A percentile compares a stretch with the other conserved stretches of the same genome.
These are phyloP conservation scores for Ptilorrhoa leucosticta DNA, from an alignment of 2,113 vertebrate species.

Conservation along the genomic window DNA sequence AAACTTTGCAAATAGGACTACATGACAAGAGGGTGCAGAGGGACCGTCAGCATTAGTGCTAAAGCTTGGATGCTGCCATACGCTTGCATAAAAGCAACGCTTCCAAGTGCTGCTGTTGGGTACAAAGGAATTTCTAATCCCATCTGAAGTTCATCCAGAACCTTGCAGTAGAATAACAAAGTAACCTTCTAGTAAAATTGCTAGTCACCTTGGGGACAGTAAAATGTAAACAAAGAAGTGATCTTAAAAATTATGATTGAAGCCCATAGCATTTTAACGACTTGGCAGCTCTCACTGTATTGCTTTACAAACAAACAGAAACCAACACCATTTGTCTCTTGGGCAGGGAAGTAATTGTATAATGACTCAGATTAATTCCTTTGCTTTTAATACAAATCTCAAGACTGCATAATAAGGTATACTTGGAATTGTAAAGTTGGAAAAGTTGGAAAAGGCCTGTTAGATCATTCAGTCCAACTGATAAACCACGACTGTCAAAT, in stretches of 20 bases:
- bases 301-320: neutral
- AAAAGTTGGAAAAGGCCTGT: neutral
- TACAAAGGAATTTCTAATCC: neutral
- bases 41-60: neutral
- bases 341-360: neutral
- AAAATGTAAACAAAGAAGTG: slow-evolving; percentile 3
- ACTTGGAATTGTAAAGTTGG: neutral
- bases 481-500: neutral
- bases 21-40: neutral
- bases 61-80: neutral
- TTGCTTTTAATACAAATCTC: neutral
- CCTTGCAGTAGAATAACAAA: neutral
- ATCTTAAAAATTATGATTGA: slow-evolving; percentile 10
- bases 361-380: neutral
- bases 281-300: neutral
- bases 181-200: neutral
- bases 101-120: neutral
- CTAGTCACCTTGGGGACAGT: neutral
- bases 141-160: neutral
- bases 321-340: neutral
- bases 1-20: neutral
- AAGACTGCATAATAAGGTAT: neutral
- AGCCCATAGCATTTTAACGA: neutral
- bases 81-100: rapidly evolving
- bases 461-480: neutral